Conservation (phyloP, 2,888 invertebrate genomes). For the Campaea margaritaria region DNA sequence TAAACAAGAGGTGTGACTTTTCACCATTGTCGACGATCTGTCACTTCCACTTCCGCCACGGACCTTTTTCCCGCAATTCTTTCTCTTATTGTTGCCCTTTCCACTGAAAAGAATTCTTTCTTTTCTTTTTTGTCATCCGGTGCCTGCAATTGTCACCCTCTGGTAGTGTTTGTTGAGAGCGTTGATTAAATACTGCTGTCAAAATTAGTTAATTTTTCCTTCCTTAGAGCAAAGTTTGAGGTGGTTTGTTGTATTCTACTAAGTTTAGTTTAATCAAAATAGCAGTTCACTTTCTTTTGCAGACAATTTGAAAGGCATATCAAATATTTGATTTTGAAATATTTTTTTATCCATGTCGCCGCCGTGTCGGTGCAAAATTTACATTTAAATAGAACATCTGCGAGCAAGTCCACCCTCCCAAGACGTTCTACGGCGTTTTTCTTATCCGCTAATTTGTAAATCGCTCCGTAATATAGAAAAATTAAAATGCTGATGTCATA, state of each 20-base stretch:
- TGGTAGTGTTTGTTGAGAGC: conserved; percentile 74
- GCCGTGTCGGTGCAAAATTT: conserved; percentile 77
- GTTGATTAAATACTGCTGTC: conserved; percentile 81
- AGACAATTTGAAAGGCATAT: conserved; percentile 57
- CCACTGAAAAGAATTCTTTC: conserved; percentile 77
- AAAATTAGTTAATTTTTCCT: conserved; percentile 74
- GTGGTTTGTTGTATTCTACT: conserved; percentile 22
- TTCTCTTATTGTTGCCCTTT: conserved; percentile 80
- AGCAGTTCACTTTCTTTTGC: conserved; percentile 8
- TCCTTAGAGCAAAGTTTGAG: conserved; percentile 52
- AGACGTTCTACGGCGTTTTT: conserved; percentile 76
- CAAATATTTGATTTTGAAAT: conserved; percentile 76
- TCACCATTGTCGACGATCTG: conserved; percentile 82
- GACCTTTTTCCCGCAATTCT: conserved; percentile 71
- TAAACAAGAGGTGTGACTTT: conserved; percentile 85
- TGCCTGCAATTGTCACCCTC: conserved; percentile 82
- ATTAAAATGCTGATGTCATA: conserved; percentile 86
- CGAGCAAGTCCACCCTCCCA: conserved; percentile 79
- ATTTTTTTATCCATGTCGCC: conserved; percentile 77
- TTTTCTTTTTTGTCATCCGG: conserved; percentile 64
- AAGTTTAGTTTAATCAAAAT: background rate
- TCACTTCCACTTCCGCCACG: conserved; percentile 80
- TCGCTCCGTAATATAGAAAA: conserved; percentile 83
- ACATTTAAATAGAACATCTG: conserved; percentile 86
- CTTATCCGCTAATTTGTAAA: conserved; percentile 85